Conservation (phyloP, 2,113 vertebrate species). For the Syrrhaptes paradoxus region DNA sequence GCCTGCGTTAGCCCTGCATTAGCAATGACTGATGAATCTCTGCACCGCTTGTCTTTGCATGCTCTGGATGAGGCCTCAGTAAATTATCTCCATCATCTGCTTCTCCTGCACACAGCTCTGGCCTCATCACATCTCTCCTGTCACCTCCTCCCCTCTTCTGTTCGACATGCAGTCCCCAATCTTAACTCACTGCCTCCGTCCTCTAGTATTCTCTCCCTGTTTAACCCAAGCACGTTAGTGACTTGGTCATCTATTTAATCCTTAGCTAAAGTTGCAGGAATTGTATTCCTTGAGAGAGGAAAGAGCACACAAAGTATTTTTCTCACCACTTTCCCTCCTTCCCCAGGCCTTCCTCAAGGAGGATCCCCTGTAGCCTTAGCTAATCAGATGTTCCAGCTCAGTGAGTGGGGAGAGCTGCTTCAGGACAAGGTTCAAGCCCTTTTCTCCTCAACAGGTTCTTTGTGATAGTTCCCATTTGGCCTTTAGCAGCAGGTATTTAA, state of each 20-base stretch:
- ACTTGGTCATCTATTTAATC: neutral
- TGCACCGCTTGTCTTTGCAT: neutral
- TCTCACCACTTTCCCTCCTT: neutral
- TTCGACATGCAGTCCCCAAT: neutral
- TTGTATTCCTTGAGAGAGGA: neutral
- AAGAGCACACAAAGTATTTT: neutral
- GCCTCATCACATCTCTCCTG: neutral
- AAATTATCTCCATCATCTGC: neutral
- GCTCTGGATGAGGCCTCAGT: neutral
- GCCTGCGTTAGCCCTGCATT: neutral
- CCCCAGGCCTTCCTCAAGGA: neutral
- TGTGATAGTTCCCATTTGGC: neutral
- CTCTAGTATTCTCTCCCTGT: neutral
- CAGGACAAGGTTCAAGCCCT: slow-evolving; percentile 18
- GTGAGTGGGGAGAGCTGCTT: neutral
- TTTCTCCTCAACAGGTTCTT: neutral
- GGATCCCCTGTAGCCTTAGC: neutral
- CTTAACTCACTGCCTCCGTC: neutral
- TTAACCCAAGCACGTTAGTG: neutral
- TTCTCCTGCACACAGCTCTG: neutral
- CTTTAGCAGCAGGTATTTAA: neutral
- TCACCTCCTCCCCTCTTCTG: neutral
- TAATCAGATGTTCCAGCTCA: neutral
- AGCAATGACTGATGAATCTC: neutral
- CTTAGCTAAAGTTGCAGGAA: neutral